phyloP scores from a whole-genome alignment of 2,797 vertebrate genomes.

The Nannoperca australis region DNA sequence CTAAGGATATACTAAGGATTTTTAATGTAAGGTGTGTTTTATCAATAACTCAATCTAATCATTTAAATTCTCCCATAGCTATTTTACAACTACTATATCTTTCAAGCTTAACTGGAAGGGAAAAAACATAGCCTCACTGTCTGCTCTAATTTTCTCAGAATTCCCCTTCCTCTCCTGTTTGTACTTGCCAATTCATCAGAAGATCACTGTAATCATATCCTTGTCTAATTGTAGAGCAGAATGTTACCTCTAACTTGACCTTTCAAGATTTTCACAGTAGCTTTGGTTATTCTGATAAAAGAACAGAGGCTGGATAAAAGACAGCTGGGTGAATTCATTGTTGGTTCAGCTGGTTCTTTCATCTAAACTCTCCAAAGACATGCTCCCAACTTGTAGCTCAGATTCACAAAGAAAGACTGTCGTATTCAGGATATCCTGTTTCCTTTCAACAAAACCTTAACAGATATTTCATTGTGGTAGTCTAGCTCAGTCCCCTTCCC shows the following conservation, averaged over 20 bases:
- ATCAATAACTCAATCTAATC: not conserved
- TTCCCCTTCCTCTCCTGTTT: slow-evolving; percentile 49
- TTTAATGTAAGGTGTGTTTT: not conserved
- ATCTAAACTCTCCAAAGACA: not conserved
- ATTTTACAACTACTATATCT: not conserved
- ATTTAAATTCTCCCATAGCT: not conserved
- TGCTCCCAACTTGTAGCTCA: not conserved
- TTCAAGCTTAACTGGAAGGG: not conserved
- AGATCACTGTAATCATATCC: not conserved
- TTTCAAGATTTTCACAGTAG: not conserved
- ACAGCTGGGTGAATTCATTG: not conserved
- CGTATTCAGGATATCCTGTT: slow-evolving; percentile 16
- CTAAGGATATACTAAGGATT: not conserved
- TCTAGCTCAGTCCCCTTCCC: not conserved
- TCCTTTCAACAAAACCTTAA: not conserved
- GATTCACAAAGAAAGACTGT: not conserved
- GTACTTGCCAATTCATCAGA: not conserved
- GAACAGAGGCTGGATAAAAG: not conserved
- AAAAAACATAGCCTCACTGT: not conserved
- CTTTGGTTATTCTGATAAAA: not conserved
- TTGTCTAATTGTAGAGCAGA: not conserved
- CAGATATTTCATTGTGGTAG: not conserved
- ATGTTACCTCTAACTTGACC: not conserved
- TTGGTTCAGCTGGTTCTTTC: not conserved
- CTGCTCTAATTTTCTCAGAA: slow-evolving; percentile 36